A percentile compares a stretch with the other conserved stretches of the same genome.
Conservation (phyloP, 2,888 invertebrate species). For the Troides aeacus region DNA sequence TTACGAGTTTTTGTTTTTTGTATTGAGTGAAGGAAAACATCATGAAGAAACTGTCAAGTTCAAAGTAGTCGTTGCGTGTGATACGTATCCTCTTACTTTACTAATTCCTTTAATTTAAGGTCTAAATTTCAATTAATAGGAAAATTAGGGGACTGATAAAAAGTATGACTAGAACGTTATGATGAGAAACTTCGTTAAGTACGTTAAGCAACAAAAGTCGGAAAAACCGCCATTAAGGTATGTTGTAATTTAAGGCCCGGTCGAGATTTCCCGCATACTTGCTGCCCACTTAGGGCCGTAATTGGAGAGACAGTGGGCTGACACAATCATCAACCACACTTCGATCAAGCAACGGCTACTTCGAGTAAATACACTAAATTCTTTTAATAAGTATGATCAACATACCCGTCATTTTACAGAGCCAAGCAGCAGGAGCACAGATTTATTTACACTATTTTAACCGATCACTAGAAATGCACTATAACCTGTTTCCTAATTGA, state of each 20-base stretch:
- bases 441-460: not conserved
- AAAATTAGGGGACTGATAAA: no score
- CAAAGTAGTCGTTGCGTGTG: no score
- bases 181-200: no score
- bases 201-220: conserved; percentile 9
- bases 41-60: no score
- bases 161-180: no score
- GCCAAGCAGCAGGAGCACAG: not conserved
- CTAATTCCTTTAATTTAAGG: no score
- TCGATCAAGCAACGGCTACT: conserved; percentile 13
- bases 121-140: no score
- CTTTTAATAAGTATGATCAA: not conserved
- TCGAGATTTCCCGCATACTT: conserved; percentile 23
- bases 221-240: conserved; percentile 7
- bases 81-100: no score
- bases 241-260: conserved; percentile 9
- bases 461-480: conserved; percentile 27
- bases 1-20: no score
- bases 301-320: conserved; percentile 23
- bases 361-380: conserved; percentile 3
- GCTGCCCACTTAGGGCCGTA: conserved; percentile 21
- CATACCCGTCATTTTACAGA: conserved; percentile 15
- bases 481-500: conserved; percentile 66
- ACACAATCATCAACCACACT: not conserved
- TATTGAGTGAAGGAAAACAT: no score